Percentiles rank a stretch among this genome's conserved stretches.
These are phyloP conservation scores for Drosophila sucinea DNA, from an alignment of 1,140 invertebrate species.

Conservation along the genomic window DNA sequence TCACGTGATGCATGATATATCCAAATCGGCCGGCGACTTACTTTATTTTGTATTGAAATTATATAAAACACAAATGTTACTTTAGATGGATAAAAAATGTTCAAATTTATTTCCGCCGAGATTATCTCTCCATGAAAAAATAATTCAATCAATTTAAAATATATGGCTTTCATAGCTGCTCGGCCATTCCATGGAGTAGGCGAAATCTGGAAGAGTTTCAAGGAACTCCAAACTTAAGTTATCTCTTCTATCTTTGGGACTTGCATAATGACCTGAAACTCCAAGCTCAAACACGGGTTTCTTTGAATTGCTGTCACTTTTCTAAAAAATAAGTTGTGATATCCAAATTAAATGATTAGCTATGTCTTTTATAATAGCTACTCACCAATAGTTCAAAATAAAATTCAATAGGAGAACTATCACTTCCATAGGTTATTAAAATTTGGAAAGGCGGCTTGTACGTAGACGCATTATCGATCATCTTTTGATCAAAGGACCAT, in stretches of 20 bases:
- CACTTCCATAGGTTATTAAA: conserved; percentile 84
- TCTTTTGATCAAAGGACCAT: conserved; percentile 85
- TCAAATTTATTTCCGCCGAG: too few species aligned
- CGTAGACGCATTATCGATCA: conserved; percentile 56
- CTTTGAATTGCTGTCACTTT: conserved; percentile 81
- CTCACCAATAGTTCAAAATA: conserved; percentile 82
- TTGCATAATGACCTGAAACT: conserved; percentile 42
- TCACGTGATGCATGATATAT: too few species aligned
- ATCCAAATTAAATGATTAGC: not conserved
- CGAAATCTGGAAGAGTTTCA: conserved; percentile 37
- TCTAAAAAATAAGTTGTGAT: conserved; percentile 66
- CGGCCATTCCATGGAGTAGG: conserved; percentile 46
- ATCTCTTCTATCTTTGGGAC: conserved; percentile 37
- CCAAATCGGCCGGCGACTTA: too few species aligned
- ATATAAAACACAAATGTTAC: too few species aligned
- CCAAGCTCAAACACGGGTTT: conserved; percentile 57
- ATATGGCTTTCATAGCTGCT: conserved; percentile 52
- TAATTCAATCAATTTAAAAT: conserved; percentile 32
- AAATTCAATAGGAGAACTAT: conserved; percentile 38
- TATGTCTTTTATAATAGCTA: not conserved
- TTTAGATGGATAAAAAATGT: too few species aligned
- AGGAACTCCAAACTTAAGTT: conserved; percentile 22
- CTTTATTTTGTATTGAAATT: too few species aligned
- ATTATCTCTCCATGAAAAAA: too few species aligned
- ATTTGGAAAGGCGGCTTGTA: conserved; percentile 35